These are phyloP conservation scores for Eupithecia centaureata DNA, from an alignment of 2,888 invertebrate species.

Conservation along the genomic window DNA sequence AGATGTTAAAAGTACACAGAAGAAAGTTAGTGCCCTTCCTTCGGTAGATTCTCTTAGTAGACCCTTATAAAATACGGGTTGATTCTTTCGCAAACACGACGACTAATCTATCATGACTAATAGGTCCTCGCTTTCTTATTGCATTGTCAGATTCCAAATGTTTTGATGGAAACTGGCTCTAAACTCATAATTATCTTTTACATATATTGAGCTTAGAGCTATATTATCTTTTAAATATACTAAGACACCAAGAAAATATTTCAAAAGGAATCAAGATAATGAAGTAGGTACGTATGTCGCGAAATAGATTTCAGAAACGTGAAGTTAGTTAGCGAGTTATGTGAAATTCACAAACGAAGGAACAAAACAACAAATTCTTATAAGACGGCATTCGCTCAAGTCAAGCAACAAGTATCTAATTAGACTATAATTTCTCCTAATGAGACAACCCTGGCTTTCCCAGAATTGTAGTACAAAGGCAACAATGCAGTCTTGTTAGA, in stretches of 20 bases:
- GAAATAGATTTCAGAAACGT: not conserved
- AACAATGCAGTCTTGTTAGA: slow-evolving; percentile 60
- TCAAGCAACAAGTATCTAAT: slow-evolving; percentile 19
- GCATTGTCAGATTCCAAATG: too few species aligned
- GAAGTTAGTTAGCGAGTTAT: not conserved
- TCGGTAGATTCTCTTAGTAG: too few species aligned
- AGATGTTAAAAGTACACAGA: too few species aligned
- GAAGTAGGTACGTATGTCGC: not conserved
- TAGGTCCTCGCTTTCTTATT: too few species aligned
- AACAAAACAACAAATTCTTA: slow-evolving; percentile 9
- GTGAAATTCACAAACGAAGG: not conserved
- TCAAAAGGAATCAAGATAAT: not conserved
- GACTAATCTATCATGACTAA: too few species aligned
- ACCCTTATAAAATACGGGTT: too few species aligned
- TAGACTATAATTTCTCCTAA: slow-evolving; percentile 29
- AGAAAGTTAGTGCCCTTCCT: too few species aligned
- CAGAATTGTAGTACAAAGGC: slow-evolving; percentile 48
- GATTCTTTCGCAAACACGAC: too few species aligned
- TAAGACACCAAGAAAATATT: not conserved
- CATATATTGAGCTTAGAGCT: too few species aligned
- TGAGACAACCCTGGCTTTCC: slow-evolving; percentile 52
- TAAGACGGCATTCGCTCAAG: slow-evolving; percentile 4
- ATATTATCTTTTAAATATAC: too few species aligned
- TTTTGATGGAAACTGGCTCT: too few species aligned
- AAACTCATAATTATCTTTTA: too few species aligned